Evolutionary conservation across 1,140 invertebrate species (phyloP).

Genomic region (Trachymyrmex septentrionalis): DNA sequence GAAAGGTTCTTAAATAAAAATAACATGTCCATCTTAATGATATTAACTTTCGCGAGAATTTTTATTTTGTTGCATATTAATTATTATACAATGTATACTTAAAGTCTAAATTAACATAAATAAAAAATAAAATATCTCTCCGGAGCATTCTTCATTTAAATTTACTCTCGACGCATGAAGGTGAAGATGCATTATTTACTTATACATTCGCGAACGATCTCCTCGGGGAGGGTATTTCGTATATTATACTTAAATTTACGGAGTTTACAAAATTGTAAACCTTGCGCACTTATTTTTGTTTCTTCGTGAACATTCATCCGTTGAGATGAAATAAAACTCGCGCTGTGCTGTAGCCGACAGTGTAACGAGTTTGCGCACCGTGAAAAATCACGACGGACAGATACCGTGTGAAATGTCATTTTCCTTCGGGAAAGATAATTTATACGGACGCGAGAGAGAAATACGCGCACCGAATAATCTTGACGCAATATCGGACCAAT

Average conservation of each 20-base stretch:
- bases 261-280: background rate
- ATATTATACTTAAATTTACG: constrained; percentile 17
- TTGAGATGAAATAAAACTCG: constrained; percentile 11
- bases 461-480: constrained; percentile 35
- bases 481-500: background rate
- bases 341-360: background rate
- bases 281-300: background rate
- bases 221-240: background rate
- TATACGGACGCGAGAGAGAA: background rate
- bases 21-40: background rate
- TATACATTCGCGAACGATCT: constrained; percentile 16
- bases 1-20: constrained; percentile 1
- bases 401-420: constrained; percentile 11
- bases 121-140: constrained; percentile 3
- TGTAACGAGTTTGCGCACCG: background rate
- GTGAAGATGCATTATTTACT: constrained; percentile 31
- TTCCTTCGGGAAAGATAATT: constrained; percentile 25
- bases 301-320: constrained; percentile 19
- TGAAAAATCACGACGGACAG: constrained; percentile 17
- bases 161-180: background rate
- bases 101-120: background rate
- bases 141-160: constrained; percentile 6
- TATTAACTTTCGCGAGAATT: background rate
- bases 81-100: background rate
- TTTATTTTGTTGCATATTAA: constrained; percentile 8